Base-by-base conservation (phyloP, 1,140 invertebrate genomes). In the Lepidurus packardi region DNA sequence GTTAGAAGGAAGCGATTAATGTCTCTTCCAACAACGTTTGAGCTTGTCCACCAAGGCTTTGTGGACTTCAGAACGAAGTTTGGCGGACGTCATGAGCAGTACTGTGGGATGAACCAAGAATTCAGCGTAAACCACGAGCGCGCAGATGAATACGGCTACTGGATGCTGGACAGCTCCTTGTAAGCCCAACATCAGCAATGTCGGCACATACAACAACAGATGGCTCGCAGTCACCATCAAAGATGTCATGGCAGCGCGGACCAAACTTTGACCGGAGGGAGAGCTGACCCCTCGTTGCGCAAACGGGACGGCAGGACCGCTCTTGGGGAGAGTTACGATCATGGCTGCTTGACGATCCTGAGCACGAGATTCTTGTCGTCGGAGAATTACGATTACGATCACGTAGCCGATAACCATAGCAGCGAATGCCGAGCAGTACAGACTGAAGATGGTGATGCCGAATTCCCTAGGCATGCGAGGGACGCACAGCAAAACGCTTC, bases 71-170 rank as follows among this genome's bases (percentile, higher is more conserved):
- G 79, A 76, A 41, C 83, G 45, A 11, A 84, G 80, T 78, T 81
- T 80, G 41, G 82, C 81, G 7, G 80, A 81, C 1, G 84, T 80
- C 25, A 81, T 78, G n/a, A 84, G 79, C 24, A 84, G 78, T 25
- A 84, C 82, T 6, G 82, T 80, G 1, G 83, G 82, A 77, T 84
- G 83, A 16, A 84, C 81, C 34, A 84, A 77, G 78, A 84, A 84
- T 80, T 84, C 83, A 42, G 81, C 82, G 78, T 84, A 84, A 34
- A 84, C 83, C 43, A 84, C 80, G 13, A 84, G 75, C 65, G 82
- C 82, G 76, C 82, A 83, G 34, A 83, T 77, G 65, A 82, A 77
- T 8, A 83, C 82, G 1, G 80, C 82, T 34, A 82, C 80, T 0
- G 83, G 83, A 21, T 82, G 83, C 16, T 83, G 79, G 45, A 80